These are phyloP conservation scores for Alca torda DNA, from an alignment of 2,797 vertebrate genomes.

Conservation along the genomic window DNA sequence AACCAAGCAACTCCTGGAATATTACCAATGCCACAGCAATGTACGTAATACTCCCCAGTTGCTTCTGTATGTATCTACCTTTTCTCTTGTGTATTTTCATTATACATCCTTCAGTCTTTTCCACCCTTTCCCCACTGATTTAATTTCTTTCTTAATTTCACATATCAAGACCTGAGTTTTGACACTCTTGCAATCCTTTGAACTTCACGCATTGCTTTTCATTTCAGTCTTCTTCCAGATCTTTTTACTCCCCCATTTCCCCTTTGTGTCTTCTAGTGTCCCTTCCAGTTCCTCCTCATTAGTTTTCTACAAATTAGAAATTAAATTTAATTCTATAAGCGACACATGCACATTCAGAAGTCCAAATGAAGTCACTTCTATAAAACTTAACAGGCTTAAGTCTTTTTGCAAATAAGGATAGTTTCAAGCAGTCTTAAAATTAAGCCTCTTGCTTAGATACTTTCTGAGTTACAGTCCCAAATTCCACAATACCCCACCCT, in stretches of 20 bases:
- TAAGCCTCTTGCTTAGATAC: background rate
- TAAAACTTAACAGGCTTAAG: background rate
- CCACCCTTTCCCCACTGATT: background rate
- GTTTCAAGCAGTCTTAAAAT: background rate
- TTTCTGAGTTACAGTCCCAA: background rate
- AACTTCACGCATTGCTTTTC: background rate
- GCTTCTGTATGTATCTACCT: background rate
- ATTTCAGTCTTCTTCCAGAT: background rate
- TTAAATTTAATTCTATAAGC: background rate
- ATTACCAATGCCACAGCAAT: background rate
- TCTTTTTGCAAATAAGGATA: background rate
- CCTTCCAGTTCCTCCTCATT: background rate
- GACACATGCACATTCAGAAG: background rate
- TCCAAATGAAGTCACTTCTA: background rate
- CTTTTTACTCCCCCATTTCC: background rate
- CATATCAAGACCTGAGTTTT: background rate
- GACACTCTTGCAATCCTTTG: background rate
- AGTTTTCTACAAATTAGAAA: background rate
- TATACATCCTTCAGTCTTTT: background rate
- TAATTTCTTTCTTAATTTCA: background rate
- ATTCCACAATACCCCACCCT: background rate
- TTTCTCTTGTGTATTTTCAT: background rate
- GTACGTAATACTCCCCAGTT: background rate
- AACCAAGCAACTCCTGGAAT: background rate
- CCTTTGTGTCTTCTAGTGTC: background rate